A percentile compares a stretch with the other conserved stretches of the same genome.
Evolutionary conservation across 1,140 invertebrate species (phyloP).

Genomic region (Tenebrio molitor): DNA sequence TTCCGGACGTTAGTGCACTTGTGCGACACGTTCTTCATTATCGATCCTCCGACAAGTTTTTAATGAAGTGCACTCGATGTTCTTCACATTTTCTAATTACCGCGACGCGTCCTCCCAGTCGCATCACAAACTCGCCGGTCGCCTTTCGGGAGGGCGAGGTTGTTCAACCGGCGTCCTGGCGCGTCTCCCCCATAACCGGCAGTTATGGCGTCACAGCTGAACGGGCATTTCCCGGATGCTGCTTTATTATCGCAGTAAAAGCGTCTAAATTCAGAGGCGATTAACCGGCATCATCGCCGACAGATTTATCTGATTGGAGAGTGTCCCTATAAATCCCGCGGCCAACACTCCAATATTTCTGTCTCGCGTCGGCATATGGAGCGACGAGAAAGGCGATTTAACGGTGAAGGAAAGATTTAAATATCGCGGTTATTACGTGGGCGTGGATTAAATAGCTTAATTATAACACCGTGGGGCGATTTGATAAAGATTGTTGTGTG

Average conservation of each 20-base stretch:
- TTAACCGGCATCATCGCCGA: constrained; percentile 2
- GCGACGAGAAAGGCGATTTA: constrained; percentile 23
- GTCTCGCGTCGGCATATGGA: neutral
- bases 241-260: constrained; percentile 37
- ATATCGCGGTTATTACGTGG: constrained; percentile 27
- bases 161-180: constrained; percentile 8
- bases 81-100: neutral
- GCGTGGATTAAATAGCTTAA: constrained; percentile 40
- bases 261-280: constrained; percentile 39
- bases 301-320: constrained; percentile 18
- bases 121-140: too few relatives aligned
- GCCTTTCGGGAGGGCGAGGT: too few relatives aligned
- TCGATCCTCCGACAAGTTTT: neutral
- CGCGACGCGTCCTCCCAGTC: too few relatives aligned
- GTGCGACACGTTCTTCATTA: neutral
- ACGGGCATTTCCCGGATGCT: constrained; percentile 44
- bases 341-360: constrained; percentile 1
- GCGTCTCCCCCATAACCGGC: constrained; percentile 32
- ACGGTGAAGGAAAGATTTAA: constrained; percentile 26
- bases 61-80: neutral
- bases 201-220: constrained; percentile 43
- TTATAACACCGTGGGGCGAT: constrained; percentile 34
- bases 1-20: neutral
- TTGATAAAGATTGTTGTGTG: constrained; percentile 12
- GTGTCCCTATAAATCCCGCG: constrained; percentile 25